These are phyloP conservation scores for Drosophila nasuta DNA, from an alignment of 1,140 invertebrate genomes.

Conservation along the genomic window DNA sequence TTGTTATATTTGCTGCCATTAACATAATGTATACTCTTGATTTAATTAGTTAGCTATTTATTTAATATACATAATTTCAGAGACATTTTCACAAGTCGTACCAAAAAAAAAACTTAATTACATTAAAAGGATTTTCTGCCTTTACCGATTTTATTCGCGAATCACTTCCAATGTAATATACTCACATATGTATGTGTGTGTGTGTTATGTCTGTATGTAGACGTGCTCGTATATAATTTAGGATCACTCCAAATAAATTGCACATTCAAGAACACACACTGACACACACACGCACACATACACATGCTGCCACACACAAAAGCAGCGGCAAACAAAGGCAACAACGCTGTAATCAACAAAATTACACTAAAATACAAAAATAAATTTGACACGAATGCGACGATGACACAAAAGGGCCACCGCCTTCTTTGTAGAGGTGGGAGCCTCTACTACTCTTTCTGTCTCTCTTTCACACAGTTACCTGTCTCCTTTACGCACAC, in stretches of 20 bases:
- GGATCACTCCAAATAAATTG: constrained; percentile 78
- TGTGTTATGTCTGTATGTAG: constrained; percentile 8
- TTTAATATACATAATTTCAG: no score
- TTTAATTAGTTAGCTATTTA: no score
- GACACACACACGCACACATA: constrained; percentile 13
- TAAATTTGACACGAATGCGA: constrained; percentile 82
- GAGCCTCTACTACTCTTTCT: neutral
- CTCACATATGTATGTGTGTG: constrained; percentile 1
- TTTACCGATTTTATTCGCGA: neutral
- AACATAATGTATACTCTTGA: no score
- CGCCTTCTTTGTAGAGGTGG: neutral
- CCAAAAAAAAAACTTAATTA: constrained; percentile 12
- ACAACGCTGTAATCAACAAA: constrained; percentile 78
- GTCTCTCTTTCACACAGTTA: neutral
- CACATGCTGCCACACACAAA: constrained; percentile 6
- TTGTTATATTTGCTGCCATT: no score
- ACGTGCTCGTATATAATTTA: constrained; percentile 56
- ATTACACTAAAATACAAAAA: constrained; percentile 82
- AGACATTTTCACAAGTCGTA: neutral
- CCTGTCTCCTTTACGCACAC: constrained; percentile 15
- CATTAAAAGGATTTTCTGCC: neutral
- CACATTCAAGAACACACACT: constrained; percentile 57
- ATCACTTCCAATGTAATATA: constrained; percentile 22
- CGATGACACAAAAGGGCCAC: constrained; percentile 71
- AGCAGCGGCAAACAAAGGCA: constrained; percentile 52